Evolutionary conservation across 2,888 invertebrate species (phyloP), one percentile per base, ranked within the genome.

Genomic region (Candidula unifasciata): DNA sequence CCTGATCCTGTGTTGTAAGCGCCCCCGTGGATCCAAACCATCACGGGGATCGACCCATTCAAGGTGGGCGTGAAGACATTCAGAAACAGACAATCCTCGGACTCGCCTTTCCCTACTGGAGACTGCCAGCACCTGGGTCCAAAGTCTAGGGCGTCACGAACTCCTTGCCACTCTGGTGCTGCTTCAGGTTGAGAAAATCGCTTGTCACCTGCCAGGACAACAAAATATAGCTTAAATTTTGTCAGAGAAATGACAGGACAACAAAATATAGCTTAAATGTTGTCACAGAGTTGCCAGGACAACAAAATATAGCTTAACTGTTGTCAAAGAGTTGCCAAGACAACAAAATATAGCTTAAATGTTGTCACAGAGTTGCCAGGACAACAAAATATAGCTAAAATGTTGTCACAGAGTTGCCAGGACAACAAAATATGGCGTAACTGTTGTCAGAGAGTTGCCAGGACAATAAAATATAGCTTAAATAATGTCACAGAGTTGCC

Each of bases 1-100:
- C 54, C 74, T 2, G 74, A 1, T 0, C 78, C 78, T 0, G 78
- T 64, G 35, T 33, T 64, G 78, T 64, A 78, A 21, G 44, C 44
- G 30, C 80, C 80, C n/a, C 80, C 80, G 44, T 80, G 80, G 21
- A 80, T 68, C 80, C 80, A 80, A 27, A 80, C 80, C 66, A 80
- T 68, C 6, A 80, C 80, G 5, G 80, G 30, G 24, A 30, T 16
- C 8, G 80, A 68, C 2, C 80, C 68, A 18, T 16, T 68, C 3
- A 78, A 33, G 5, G 66, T 35, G 16, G 80, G 68, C 0, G 30
- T 68, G 68, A 18, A 80, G 2, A 80, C 52, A 27, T 80, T 80
- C 10, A 80, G 27, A 44, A 33, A 66, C 68, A 80, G 30, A 27
- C 80, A 80, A 52, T 80, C 80, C 30, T 80, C 80, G 52, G 52